These are phyloP conservation scores for Caenorhabditis remanei DNA, from an alignment of 1,140 invertebrate genomes.

Conservation along the genomic window DNA sequence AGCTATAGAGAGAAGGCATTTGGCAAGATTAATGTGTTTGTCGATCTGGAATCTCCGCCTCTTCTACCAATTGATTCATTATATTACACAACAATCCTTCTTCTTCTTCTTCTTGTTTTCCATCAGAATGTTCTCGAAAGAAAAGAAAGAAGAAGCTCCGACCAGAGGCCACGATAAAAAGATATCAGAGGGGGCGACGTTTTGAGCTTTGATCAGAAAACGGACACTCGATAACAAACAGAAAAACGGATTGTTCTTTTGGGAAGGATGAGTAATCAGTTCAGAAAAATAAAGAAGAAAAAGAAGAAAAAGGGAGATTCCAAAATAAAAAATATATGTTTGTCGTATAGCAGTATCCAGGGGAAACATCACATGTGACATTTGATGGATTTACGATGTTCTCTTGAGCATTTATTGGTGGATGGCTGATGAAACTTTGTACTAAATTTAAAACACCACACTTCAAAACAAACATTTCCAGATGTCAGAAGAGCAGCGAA, in stretches of 20 bases:
- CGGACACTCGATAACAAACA: conserved; percentile 4
- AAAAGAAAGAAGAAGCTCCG: neutral
- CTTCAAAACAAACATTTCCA: neutral
- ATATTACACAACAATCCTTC: conserved; percentile 10
- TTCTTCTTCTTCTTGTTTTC: conserved; percentile 29
- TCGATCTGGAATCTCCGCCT: conserved; percentile 27
- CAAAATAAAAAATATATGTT: conserved; percentile 9
- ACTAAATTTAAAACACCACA: neutral
- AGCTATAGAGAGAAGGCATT: conserved; percentile 2
- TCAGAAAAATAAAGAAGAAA: neutral
- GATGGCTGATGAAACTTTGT: conserved; percentile 6
- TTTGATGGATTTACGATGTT: conserved; percentile 43
- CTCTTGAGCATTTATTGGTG: neutral
- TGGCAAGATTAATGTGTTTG: conserved; percentile 52
- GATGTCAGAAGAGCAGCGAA: neutral
- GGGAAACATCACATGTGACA: conserved; percentile 10
- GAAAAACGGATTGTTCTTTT: conserved; percentile 12
- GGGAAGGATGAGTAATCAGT: neutral
- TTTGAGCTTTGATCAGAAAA: conserved; percentile 46
- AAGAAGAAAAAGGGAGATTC: neutral
- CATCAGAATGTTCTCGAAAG: conserved; percentile 13
- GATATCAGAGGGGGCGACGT: conserved; percentile 28
- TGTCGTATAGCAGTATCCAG: neutral
- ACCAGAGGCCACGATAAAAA: conserved; percentile 30
- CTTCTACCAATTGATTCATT: conserved; percentile 36